A percentile compares a stretch with the other conserved stretches of the same genome.
phyloP scores from a whole-genome alignment of 2,797 vertebrate genomes.

The Chloroceryle amazona region DNA sequence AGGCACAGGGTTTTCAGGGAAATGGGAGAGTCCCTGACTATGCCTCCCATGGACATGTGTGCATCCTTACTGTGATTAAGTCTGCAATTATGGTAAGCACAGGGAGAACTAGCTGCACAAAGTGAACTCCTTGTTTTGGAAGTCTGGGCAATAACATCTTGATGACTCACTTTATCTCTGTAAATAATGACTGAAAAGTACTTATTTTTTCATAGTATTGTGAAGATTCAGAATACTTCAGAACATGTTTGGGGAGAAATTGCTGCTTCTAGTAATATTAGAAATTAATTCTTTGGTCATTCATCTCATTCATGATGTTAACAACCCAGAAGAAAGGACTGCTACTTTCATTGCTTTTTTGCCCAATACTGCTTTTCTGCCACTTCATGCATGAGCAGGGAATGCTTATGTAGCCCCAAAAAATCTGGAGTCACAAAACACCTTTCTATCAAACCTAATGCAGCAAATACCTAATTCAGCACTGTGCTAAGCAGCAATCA shows the following conservation, averaged over 20 bases:
- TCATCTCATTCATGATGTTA: not conserved
- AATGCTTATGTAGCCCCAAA: not conserved
- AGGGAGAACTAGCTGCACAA: not conserved
- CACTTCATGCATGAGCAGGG: not conserved
- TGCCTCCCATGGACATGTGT: not conserved
- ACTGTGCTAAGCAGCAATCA: not conserved
- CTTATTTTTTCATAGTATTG: not conserved
- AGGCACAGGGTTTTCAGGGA: not conserved
- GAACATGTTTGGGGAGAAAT: not conserved
- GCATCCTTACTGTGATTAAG: not conserved
- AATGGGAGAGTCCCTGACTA: not conserved
- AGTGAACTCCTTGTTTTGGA: conserved; percentile 46
- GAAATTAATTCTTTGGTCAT: not conserved
- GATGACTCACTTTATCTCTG: conserved; percentile 41
- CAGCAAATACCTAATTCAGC: not conserved
- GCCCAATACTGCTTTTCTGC: not conserved
- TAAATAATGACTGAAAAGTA: conserved; percentile 17
- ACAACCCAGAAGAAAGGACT: not conserved
- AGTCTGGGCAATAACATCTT: conserved; percentile 21
- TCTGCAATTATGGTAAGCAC: conserved; percentile 35
- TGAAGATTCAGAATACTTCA: not conserved
- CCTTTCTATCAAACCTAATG: not conserved
- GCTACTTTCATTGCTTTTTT: not conserved
- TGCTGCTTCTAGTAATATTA: not conserved
- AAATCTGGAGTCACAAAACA: not conserved